Percentiles rank a stretch among this genome's conserved stretches.
Conservation (phyloP, 1,140 invertebrate genomes). For the Paramacrobiotus metropolitanus region DNA sequence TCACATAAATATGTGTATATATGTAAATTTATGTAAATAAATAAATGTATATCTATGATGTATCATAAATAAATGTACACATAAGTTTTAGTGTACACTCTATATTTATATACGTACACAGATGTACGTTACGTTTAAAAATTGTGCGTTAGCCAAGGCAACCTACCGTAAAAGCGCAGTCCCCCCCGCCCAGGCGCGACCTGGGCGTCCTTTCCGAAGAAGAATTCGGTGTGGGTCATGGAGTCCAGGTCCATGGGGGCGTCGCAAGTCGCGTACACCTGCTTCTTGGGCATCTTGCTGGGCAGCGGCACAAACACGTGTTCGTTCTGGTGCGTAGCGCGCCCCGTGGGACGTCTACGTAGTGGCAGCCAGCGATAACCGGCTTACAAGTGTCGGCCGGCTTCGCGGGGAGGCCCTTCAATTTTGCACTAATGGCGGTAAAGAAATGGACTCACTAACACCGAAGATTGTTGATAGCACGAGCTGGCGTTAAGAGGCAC, state of each 20-base stretch:
- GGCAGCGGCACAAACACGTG: neutral
- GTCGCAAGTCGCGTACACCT: neutral
- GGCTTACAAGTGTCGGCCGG: neutral
- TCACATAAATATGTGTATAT: too few species aligned
- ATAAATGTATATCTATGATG: too few species aligned
- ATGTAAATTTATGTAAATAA: too few species aligned
- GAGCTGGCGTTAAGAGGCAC: neutral
- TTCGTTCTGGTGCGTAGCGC: neutral
- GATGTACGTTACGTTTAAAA: too few species aligned
- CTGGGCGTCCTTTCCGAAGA: neutral
- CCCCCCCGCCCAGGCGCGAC: neutral
- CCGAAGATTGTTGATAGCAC: neutral
- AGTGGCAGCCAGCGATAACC: neutral
- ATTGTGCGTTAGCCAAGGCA: too few species aligned
- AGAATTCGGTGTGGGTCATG: neutral
- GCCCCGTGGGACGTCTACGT: neutral
- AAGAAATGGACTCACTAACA: neutral
- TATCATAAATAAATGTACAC: too few species aligned
- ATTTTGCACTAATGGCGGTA: too few species aligned
- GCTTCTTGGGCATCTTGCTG: neutral
- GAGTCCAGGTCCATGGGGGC: neutral
- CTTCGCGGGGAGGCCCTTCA: neutral
- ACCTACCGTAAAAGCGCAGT: neutral
- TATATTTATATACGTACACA: too few species aligned
- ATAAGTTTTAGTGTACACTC: too few species aligned